A percentile compares a stretch with the other conserved stretches of the same genome.
Conservation (phyloP, 1,140 invertebrate species). For the Temnothorax curvispinosus region DNA sequence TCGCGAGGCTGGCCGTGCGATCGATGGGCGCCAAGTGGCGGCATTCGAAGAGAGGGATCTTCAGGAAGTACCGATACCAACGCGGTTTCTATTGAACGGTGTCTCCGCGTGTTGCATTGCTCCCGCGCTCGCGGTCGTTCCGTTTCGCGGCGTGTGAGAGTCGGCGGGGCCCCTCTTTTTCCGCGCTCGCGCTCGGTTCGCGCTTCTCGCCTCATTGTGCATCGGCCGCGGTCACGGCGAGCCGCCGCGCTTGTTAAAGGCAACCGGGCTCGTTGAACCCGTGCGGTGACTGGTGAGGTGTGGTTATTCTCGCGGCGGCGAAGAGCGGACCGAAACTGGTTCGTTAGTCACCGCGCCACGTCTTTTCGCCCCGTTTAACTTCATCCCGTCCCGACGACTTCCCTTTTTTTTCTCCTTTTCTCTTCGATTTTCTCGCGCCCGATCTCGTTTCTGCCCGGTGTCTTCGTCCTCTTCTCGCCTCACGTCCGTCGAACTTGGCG, state of each 20-base stretch:
- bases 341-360: slow-evolving; percentile 33
- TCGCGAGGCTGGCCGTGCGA: slow-evolving; percentile 75
- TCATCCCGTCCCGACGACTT: background rate
- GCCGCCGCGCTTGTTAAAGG: slow-evolving; percentile 37
- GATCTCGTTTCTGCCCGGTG: background rate
- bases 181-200: background rate
- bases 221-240: slow-evolving; percentile 7
- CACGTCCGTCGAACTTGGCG: background rate
- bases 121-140: background rate
- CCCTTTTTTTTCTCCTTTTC: background rate
- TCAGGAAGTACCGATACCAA: slow-evolving; percentile 77
- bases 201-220: slow-evolving; percentile 25
- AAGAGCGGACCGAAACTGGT: slow-evolving; percentile 48
- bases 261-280: slow-evolving; percentile 49
- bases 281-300: slow-evolving; percentile 26
- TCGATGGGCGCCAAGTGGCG: slow-evolving; percentile 74
- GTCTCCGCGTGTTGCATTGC: too few relatives aligned
- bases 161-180: background rate
- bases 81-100: slow-evolving; percentile 77
- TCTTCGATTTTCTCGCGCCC: background rate
- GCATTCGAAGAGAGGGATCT: slow-evolving; percentile 70
- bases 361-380: slow-evolving; percentile 17
- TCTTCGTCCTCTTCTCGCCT: background rate
- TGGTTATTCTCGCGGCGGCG: slow-evolving; percentile 43
- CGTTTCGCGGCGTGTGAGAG: background rate